phyloP scores from a whole-genome alignment of 2,797 vertebrate species.

The Artibeus jamaicensis region DNA sequence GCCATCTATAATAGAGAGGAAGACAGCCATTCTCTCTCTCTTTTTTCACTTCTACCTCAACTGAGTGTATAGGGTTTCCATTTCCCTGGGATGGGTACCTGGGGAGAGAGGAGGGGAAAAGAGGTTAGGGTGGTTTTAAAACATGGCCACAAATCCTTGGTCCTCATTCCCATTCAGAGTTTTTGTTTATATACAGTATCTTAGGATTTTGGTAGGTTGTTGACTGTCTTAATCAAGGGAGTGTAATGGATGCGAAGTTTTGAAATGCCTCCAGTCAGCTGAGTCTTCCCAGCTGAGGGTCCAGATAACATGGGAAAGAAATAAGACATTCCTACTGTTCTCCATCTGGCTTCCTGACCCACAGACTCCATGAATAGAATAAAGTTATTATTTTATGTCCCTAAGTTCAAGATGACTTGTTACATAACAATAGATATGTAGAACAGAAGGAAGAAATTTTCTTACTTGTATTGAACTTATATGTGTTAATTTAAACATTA shows the following conservation, averaged over 20 bases:
- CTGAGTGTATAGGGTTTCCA: neutral
- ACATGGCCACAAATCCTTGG: neutral
- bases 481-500: neutral
- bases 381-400: neutral
- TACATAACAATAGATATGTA: neutral
- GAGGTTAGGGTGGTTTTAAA: neutral
- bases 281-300: neutral
- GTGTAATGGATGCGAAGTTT: neutral
- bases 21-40: neutral
- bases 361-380: neutral
- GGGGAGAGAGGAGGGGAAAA: neutral
- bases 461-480: neutral
- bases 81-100: rapidly evolving
- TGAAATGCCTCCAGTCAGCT: neutral
- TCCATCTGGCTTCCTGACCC: neutral
- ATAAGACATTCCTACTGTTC: neutral
- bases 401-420: neutral
- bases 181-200: neutral
- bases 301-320: neutral
- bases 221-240: neutral
- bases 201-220: neutral
- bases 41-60: neutral
- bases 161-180: neutral
- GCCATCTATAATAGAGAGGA: neutral
- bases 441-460: neutral